These are phyloP conservation scores for Julus scandinavius DNA, from an alignment of 2,888 invertebrate species.

Conservation along the genomic window DNA sequence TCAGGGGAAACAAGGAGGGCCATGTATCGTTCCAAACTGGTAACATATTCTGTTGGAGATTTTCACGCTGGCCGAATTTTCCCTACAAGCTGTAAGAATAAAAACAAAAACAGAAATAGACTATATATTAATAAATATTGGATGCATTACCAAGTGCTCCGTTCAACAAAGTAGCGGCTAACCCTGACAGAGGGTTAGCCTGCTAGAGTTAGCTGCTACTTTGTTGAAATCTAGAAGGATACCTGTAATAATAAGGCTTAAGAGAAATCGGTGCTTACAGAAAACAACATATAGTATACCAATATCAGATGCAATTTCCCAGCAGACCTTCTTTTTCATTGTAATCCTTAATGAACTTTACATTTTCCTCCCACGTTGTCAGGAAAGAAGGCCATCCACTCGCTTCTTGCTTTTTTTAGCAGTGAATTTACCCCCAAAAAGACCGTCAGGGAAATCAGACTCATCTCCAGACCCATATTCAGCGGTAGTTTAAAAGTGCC, in stretches of 20 bases:
- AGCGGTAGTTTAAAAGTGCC: conserved; percentile 45
- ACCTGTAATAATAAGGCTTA: neutral
- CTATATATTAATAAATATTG: too few species aligned
- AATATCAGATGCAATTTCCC: too few species aligned
- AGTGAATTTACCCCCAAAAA: too few species aligned
- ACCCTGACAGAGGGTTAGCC: too few species aligned
- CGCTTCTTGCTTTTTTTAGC: conserved; percentile 41
- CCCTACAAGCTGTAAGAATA: neutral
- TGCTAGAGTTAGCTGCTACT: neutral
- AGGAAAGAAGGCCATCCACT: conserved; percentile 45
- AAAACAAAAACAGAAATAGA: neutral
- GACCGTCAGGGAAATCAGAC: too few species aligned
- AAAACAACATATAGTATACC: neutral
- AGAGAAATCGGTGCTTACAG: neutral
- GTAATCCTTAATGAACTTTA: neutral
- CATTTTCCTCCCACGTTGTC: neutral
- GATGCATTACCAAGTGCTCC: neutral
- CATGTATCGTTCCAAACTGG: neutral
- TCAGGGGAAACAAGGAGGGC: neutral
- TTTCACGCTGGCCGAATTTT: neutral
- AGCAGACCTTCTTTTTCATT: neutral
- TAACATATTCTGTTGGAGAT: neutral
- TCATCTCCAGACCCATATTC: too few species aligned
- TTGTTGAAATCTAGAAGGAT: neutral
- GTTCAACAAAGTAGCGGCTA: too few species aligned